Evolutionary conservation across 53 echinoderm and acorn worm species (phyloP).

Genomic region (Glandiceps talaboti): DNA sequence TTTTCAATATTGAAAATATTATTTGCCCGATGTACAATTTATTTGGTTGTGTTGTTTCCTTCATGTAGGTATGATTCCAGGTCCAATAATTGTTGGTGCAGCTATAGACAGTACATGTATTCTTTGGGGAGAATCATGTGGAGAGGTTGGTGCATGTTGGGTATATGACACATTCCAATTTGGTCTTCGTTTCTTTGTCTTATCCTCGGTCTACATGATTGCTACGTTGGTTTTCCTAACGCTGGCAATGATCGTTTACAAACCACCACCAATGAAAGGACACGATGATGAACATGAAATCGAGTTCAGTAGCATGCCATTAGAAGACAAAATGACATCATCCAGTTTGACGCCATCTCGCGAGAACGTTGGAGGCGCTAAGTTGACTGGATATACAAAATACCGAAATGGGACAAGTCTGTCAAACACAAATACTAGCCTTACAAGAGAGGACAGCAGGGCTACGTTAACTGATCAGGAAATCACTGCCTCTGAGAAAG

Average conservation of each 20-base stretch:
- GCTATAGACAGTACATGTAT: slow-evolving; percentile 86
- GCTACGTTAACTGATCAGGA: not conserved
- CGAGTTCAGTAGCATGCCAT: not conserved
- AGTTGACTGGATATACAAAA: not conserved
- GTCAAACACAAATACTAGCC: not conserved
- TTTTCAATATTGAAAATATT: too few species aligned
- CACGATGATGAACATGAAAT: not conserved
- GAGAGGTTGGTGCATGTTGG: slow-evolving; percentile 68
- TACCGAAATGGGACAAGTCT: not conserved
- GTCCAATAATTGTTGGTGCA: slow-evolving; percentile 80
- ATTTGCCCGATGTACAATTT: too few species aligned
- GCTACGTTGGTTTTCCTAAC: not conserved
- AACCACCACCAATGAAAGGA: not conserved
- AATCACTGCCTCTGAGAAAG: not conserved
- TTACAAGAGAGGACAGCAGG: not conserved
- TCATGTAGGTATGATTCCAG: slow-evolving; percentile 72
- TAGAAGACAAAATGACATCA: not conserved
- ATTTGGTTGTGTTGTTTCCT: not conserved
- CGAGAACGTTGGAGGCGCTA: not conserved
- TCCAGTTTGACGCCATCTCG: too few species aligned
- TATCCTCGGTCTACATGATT: not conserved
- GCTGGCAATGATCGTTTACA: not conserved
- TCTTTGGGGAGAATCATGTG: slow-evolving; percentile 67
- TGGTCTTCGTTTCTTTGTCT: not conserved
- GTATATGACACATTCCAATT: slow-evolving; percentile 33